A percentile compares a stretch with the other conserved stretches of the same genome.
These are phyloP conservation scores for Leucosticte australis DNA, from an alignment of 2,113 vertebrate genomes.

Conservation along the genomic window DNA sequence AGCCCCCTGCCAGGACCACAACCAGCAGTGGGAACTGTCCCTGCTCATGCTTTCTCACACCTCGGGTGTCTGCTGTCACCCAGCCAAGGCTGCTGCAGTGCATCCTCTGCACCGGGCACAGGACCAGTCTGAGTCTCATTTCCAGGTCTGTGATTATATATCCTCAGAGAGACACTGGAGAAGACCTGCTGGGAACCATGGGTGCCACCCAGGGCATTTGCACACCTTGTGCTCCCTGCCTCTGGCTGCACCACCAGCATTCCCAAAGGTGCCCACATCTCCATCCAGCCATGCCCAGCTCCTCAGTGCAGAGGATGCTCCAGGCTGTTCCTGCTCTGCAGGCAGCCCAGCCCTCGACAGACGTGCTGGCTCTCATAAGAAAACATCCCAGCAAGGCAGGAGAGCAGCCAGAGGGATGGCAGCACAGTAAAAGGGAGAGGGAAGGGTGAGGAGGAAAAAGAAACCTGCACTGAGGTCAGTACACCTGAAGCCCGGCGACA, in stretches of 20 bases:
- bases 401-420: background rate
- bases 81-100: background rate
- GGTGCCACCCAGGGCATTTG: background rate
- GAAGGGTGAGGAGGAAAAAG: background rate
- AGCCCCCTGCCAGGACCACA: background rate
- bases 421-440: background rate
- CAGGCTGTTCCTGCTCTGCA: background rate
- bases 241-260: background rate
- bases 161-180: background rate
- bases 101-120: background rate
- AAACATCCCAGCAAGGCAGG: background rate
- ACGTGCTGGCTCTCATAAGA: background rate
- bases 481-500: background rate
- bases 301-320: background rate
- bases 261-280: background rate
- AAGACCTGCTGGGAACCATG: background rate
- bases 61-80: background rate
- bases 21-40: background rate
- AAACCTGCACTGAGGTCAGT: background rate
- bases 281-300: background rate
- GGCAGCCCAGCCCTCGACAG: background rate
- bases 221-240: fast-evolving
- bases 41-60: background rate
- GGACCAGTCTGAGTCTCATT: background rate
- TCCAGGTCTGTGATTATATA: background rate